These are phyloP conservation scores for Telmatherina bonti DNA, from an alignment of 2,797 vertebrate genomes.

Conservation along the genomic window DNA sequence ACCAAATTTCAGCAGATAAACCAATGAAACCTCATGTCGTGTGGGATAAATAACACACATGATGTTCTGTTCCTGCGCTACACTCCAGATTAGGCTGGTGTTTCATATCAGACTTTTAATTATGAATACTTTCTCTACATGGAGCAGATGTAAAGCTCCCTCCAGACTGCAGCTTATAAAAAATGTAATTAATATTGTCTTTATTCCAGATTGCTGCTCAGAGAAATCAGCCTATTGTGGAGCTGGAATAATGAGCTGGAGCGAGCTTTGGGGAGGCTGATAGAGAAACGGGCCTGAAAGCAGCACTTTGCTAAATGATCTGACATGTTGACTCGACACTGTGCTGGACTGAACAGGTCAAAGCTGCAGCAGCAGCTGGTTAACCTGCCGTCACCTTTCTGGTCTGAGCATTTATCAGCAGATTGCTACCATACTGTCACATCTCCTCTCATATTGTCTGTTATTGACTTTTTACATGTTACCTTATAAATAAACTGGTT, in stretches of 20 bases:
- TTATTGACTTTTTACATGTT: background rate
- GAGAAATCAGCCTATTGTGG: constrained; percentile 31
- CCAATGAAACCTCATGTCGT: too few relatives aligned
- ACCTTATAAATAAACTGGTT: too few relatives aligned
- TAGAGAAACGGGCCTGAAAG: constrained; percentile 10
- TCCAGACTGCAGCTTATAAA: constrained; percentile 29
- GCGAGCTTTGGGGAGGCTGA: constrained; percentile 22
- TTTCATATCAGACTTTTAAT: constrained; percentile 38
- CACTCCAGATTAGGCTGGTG: constrained; percentile 19
- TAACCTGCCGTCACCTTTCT: background rate
- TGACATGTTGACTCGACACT: background rate
- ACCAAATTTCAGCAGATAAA: too few relatives aligned
- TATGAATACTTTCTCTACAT: constrained; percentile 28
- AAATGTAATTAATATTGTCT: constrained; percentile 26
- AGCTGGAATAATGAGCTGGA: constrained; percentile 20
- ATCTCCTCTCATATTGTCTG: background rate
- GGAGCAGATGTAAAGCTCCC: constrained; percentile 26
- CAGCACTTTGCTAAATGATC: background rate
- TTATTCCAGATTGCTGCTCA: constrained; percentile 13
- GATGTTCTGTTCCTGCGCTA: too few relatives aligned
- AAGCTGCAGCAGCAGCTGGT: background rate
- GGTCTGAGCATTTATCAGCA: background rate
- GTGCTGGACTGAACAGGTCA: background rate
- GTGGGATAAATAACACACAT: too few relatives aligned
- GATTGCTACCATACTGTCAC: background rate